These are phyloP conservation scores for Microctenopoma steveboyesi DNA, from an alignment of 2,797 vertebrate genomes.

Conservation along the genomic window DNA sequence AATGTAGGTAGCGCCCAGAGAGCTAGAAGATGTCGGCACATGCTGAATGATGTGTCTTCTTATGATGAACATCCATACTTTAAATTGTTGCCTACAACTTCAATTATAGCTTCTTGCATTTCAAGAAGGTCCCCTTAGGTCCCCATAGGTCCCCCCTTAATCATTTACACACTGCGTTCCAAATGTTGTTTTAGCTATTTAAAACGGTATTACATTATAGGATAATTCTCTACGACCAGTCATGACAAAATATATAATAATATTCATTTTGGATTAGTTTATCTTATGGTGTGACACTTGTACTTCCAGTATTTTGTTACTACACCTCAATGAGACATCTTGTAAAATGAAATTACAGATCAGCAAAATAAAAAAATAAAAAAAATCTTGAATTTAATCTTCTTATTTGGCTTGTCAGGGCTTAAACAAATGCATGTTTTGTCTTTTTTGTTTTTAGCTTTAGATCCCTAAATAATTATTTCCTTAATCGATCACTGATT, in stretches of 20 bases:
- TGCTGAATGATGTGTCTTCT: not conserved
- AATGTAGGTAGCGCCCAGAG: slow-evolving; percentile 37
- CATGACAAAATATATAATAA: no score
- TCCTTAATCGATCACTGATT: not conserved
- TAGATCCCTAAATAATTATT: not conserved
- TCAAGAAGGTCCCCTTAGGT: no score
- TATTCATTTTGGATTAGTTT: not conserved
- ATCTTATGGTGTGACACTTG: not conserved
- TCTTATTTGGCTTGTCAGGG: not conserved
- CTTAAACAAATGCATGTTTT: not conserved
- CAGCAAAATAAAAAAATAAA: not conserved
- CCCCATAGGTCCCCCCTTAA: no score
- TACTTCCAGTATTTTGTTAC: not conserved
- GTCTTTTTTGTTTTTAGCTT: not conserved
- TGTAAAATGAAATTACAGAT: no score
- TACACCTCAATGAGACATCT: not conserved
- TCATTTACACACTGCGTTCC: no score
- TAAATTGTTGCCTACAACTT: not conserved
- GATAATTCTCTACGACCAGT: no score
- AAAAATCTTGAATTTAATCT: not conserved
- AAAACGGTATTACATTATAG: no score
- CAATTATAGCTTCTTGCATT: not conserved
- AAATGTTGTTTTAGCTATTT: no score
- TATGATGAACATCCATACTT: not conserved
- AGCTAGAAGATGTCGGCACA: slow-evolving; percentile 16